phyloP scores from a whole-genome alignment of 2,888 invertebrate species.

The Myopa testacea region DNA sequence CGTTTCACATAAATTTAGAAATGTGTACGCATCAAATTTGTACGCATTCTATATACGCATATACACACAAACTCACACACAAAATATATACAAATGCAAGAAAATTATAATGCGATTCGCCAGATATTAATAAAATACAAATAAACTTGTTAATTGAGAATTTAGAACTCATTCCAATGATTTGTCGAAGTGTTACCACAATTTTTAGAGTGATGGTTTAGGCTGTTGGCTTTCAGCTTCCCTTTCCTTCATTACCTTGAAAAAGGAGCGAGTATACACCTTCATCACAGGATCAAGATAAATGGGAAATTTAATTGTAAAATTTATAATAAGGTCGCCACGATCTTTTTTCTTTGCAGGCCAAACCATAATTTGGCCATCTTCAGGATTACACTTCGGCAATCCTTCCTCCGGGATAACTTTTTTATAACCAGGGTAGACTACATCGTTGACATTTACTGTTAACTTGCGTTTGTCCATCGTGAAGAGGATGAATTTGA shows the following conservation, averaged over 20 bases:
- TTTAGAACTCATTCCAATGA: background rate
- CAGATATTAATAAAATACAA: background rate
- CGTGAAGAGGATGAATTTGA: slow-evolving; percentile 75
- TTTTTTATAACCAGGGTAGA: slow-evolving; percentile 78
- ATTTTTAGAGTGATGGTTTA: background rate
- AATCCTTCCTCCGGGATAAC: slow-evolving; percentile 79
- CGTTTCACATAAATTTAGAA: background rate
- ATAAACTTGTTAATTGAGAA: background rate
- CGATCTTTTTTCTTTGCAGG: slow-evolving; percentile 54
- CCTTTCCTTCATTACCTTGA: slow-evolving; percentile 61
- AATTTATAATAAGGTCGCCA: slow-evolving; percentile 79
- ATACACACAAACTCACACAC: background rate
- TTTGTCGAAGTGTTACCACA: background rate
- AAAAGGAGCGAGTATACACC: slow-evolving; percentile 59
- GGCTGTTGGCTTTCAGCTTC: slow-evolving; percentile 63
- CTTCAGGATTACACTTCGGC: slow-evolving; percentile 70
- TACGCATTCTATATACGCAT: background rate
- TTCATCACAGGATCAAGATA: slow-evolving; percentile 69
- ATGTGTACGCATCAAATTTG: slow-evolving; percentile 20
- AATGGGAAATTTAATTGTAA: slow-evolving; percentile 71
- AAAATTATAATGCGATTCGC: background rate
- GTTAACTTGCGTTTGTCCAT: slow-evolving; percentile 78
- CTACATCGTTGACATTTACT: slow-evolving; percentile 78
- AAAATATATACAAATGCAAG: slow-evolving; percentile 4
- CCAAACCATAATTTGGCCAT: no score